phyloP scores from a whole-genome alignment of 2,113 vertebrate species.

The Psittacula cyanocephala region DNA sequence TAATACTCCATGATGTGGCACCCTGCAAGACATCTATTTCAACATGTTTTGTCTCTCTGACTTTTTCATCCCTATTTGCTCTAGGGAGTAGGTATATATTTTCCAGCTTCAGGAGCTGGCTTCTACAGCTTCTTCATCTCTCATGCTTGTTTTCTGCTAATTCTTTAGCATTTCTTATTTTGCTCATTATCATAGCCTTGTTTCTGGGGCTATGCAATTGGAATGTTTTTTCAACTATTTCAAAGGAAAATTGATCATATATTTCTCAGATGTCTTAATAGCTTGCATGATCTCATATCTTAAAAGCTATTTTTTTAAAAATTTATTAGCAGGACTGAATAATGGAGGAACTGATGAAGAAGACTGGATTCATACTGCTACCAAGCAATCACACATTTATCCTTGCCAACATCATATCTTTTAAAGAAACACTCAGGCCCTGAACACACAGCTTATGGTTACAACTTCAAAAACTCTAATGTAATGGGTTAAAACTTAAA shows the following conservation, averaged over 20 bases:
- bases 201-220: neutral
- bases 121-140: neutral
- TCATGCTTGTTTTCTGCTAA: neutral
- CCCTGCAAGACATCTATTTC: neutral
- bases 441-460: neutral
- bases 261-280: neutral
- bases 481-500: too few species aligned
- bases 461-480: neutral
- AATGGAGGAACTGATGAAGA: neutral
- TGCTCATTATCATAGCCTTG: neutral
- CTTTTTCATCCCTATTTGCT: neutral
- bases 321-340: neutral
- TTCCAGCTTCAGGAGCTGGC: neutral
- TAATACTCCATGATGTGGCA: neutral
- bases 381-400: neutral
- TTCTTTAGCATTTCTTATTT: neutral
- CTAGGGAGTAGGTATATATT: accelerated
- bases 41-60: neutral
- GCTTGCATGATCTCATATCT: neutral
- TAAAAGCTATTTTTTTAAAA: neutral
- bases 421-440: neutral
- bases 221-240: neutral
- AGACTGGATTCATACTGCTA: neutral
- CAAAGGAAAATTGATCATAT: neutral
- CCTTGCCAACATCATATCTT: neutral